Evolutionary conservation across 2,888 invertebrate genomes (phyloP).

Genomic region (Pandemis corylana): DNA sequence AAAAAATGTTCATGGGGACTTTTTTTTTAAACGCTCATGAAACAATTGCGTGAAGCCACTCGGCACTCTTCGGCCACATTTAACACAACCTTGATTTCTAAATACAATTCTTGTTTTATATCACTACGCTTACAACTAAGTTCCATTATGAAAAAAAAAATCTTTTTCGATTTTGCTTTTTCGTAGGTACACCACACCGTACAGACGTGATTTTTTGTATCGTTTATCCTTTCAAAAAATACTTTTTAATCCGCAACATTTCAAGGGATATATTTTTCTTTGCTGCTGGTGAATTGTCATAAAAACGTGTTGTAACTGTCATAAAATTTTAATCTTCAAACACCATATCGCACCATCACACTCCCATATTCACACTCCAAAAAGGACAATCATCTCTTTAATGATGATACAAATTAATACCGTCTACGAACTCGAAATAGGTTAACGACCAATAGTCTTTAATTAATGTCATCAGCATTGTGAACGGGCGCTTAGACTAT

Average conservation of each 20-base stretch:
- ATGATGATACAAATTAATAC: conserved; percentile 45
- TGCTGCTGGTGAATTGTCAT: neutral
- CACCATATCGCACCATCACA: neutral
- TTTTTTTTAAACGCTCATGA: too few species aligned
- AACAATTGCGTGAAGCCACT: too few species aligned
- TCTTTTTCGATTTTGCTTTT: too few species aligned
- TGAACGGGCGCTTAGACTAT: conserved; percentile 18
- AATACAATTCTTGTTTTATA: too few species aligned
- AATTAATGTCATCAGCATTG: conserved; percentile 61
- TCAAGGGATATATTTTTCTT: neutral
- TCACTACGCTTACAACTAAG: neutral
- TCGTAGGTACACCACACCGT: too few species aligned
- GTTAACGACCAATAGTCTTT: conserved; percentile 74
- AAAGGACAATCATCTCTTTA: conserved; percentile 36
- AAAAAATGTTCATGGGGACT: too few species aligned
- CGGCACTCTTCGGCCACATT: too few species aligned
- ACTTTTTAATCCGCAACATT: too few species aligned
- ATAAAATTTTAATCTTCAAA: neutral
- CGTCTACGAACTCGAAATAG: conserved; percentile 59
- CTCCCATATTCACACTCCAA: conserved; percentile 11
- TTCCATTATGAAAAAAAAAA: neutral
- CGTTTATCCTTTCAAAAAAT: too few species aligned
- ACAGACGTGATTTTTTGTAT: too few species aligned
- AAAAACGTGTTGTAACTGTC: neutral
- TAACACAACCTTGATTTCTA: too few species aligned